Evolutionary conservation across 2,797 vertebrate genomes (phyloP).

Genomic region (Pachyuromys duprasi): DNA sequence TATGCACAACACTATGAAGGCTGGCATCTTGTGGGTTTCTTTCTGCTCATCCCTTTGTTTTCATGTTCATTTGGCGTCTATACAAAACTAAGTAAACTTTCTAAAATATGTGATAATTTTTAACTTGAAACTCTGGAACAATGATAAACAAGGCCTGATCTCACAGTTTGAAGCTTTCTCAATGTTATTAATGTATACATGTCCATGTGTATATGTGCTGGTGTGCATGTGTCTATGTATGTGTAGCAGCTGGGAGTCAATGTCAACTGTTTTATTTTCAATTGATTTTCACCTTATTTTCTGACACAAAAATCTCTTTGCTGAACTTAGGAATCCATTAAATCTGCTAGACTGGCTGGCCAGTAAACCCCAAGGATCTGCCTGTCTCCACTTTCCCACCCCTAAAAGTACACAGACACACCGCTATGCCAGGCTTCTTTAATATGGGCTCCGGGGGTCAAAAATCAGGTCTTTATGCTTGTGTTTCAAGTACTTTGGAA

Average conservation of each 20-base stretch:
- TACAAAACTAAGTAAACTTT: background rate
- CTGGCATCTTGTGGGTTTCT: background rate
- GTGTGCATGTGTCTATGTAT: background rate
- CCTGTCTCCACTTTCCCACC: background rate
- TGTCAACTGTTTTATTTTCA: no score
- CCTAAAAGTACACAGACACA: background rate
- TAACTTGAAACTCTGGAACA: background rate
- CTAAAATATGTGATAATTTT: background rate
- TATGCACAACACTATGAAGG: background rate
- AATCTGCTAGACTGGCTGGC: background rate
- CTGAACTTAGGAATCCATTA: background rate
- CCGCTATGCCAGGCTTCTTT: background rate
- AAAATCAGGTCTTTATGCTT: background rate
- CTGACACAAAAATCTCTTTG: background rate
- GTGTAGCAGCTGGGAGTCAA: background rate
- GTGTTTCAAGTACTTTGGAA: background rate
- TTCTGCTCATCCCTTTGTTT: background rate
- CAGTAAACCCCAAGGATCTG: background rate
- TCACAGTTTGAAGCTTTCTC: background rate
- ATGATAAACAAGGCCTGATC: background rate
- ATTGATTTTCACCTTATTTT: background rate
- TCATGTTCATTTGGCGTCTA: background rate
- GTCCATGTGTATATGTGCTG: background rate
- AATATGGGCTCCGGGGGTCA: background rate
- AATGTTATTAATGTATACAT: background rate